Percentiles rank a stretch among this genome's conserved stretches.
Conservation (phyloP, 2,888 invertebrate genomes). For the Himalopsyche anomala region DNA sequence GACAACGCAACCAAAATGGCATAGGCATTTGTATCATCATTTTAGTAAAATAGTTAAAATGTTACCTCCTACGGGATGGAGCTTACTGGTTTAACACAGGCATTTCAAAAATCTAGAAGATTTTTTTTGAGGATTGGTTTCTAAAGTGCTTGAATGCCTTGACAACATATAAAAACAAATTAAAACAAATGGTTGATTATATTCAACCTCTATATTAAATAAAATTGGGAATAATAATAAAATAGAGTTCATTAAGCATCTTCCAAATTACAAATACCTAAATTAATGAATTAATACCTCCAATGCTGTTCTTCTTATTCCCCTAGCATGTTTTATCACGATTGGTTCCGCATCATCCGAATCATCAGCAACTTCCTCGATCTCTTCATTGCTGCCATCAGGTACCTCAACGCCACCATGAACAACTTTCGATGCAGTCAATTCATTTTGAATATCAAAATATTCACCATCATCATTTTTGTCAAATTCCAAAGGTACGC, state of each 20-base stretch:
- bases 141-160: too few relatives aligned
- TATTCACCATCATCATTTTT: constrained; percentile 43
- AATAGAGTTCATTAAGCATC: too few relatives aligned
- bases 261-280: neutral
- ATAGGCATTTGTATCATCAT: constrained; percentile 64
- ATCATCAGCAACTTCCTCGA: neutral
- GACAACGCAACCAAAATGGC: constrained; percentile 62
- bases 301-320: constrained; percentile 25
- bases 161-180: neutral
- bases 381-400: neutral
- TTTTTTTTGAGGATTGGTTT: too few relatives aligned
- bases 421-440: neutral
- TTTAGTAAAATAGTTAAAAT: constrained; percentile 23
- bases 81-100: neutral
- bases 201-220: too few relatives aligned
- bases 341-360: constrained; percentile 7
- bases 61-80: neutral
- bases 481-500: constrained; percentile 52
- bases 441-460: neutral
- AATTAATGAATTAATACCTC: neutral
- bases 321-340: neutral
- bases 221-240: too few relatives aligned
- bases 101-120: too few relatives aligned
- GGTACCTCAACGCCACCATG: neutral
- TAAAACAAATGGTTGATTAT: too few relatives aligned